These are phyloP conservation scores for Cecropterus lyciades DNA, from an alignment of 1,140 invertebrate species.

Conservation along the genomic window DNA sequence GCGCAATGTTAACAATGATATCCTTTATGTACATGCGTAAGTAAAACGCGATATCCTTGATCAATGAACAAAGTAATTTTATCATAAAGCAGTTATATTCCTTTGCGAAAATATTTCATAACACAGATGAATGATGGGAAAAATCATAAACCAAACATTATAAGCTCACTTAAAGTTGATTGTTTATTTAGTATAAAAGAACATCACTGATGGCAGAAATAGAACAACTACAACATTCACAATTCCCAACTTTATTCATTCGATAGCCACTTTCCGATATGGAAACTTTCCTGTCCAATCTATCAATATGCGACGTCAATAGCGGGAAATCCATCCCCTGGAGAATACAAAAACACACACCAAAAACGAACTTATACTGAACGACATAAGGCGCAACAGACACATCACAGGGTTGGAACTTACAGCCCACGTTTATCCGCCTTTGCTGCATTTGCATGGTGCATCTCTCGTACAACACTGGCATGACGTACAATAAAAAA, in stretches of 20 bases:
- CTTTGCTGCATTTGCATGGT: constrained; percentile 56
- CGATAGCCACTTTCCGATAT: constrained; percentile 16
- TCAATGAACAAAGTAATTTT: too few species aligned
- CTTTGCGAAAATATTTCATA: neutral
- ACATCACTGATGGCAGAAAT: neutral
- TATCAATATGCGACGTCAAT: constrained; percentile 47
- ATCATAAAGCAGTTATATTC: too few species aligned
- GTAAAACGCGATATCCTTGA: too few species aligned
- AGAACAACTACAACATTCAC: constrained; percentile 1
- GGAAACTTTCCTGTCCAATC: constrained; percentile 40
- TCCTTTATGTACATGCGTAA: too few species aligned
- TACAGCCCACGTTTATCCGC: constrained; percentile 60
- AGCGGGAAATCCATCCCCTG: constrained; percentile 45
- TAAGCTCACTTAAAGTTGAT: neutral
- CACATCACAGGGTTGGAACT: constrained; percentile 51
- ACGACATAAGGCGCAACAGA: constrained; percentile 29
- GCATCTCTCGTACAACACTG: constrained; percentile 66
- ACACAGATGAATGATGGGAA: too few species aligned
- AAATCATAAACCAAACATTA: neutral
- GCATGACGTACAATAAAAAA: constrained; percentile 56
- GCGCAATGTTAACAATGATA: too few species aligned
- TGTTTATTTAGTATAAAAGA: neutral
- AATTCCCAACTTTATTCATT: neutral
- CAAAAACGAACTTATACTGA: constrained; percentile 33
- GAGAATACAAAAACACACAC: constrained; percentile 14